Base-by-base conservation (phyloP, 1,140 invertebrate genomes). In the Chymomyza costata region DNA sequence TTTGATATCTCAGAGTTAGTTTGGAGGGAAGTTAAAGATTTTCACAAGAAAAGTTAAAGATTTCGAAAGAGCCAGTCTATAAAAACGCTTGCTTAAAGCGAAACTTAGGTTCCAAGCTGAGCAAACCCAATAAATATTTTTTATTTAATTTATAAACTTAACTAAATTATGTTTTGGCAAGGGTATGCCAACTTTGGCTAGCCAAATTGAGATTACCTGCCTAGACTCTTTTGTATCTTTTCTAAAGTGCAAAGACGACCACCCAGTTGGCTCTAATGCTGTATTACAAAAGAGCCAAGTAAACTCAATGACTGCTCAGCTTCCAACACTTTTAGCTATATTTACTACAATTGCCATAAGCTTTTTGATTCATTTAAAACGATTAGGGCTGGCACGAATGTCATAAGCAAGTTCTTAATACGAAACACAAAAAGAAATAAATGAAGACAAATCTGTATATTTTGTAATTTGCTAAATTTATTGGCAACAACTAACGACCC, bases 231-330 rank as follows among this genome's bases (percentile, higher is more conserved):
- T n/a, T n/a, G n/a, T n/a, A n/a, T n/a, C n/a, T n/a, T n/a, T n/a
- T n/a, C n/a, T n/a, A n/a, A n/a, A n/a, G n/a, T 66, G 68, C 51
- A 30, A 49, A 51, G 50, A 54, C 31, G 71, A 69, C 71, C 71
- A 76, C 71, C 71, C 54, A 69, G 52, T 3, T 37, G 55, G 40
- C 19, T 58, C 54, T 57, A 61, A 61, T 61, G 58, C 48, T 55
- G 34, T 56, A n/a, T n/a, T 39, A 61, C 58, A 56, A 40, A 52
- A 21, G 54, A 25, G 71, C 71, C 54, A 54, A 59, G 50, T 59
- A 46, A 40, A 43, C 45, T 40, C 13, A 10, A 25, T 25, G 21
- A 25, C 21, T 8, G 21, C 21, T 3, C 3, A 25, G 47, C 38
- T 38, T 43, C 28, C 45, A 30, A 21, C 17, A 16, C 25, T 46